Evolutionary conservation across 2,888 invertebrate species (phyloP).

Genomic region (Molorchus minor): DNA sequence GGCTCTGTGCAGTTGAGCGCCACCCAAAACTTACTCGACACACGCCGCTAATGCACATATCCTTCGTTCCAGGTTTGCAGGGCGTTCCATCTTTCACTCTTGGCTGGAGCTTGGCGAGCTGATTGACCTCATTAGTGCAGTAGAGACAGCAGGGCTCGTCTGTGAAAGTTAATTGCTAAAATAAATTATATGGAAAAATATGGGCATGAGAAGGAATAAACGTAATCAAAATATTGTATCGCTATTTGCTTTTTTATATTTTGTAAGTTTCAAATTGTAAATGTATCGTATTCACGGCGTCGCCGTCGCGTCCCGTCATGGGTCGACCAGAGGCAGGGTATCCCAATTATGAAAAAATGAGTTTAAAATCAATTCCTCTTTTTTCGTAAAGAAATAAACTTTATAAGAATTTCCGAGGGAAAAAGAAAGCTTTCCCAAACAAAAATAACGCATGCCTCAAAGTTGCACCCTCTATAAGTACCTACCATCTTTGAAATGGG

Average conservation of each 20-base stretch:
- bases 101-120: slow-evolving; percentile 68
- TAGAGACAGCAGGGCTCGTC: slow-evolving; percentile 69
- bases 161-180: slow-evolving; percentile 39
- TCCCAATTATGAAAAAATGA: too few species aligned
- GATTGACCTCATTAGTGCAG: slow-evolving; percentile 69
- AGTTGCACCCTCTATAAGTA: too few species aligned
- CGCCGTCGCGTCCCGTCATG: too few species aligned
- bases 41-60: slow-evolving; percentile 72
- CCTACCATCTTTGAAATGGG: slow-evolving; percentile 61
- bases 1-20: neutral
- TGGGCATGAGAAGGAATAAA: slow-evolving; percentile 1
- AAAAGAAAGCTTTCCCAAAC: too few species aligned
- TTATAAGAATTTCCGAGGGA: too few species aligned
- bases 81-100: slow-evolving; percentile 72
- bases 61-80: slow-evolving; percentile 69
- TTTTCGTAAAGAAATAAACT: too few species aligned
- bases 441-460: too few species aligned
- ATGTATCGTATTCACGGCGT: too few species aligned
- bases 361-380: too few species aligned
- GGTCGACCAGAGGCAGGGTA: too few species aligned
- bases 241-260: neutral
- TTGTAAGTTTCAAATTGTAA: too few species aligned
- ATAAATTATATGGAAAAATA: slow-evolving; percentile 10
- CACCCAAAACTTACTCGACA: slow-evolving; percentile 66
- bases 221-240: too few species aligned